phyloP scores from a whole-genome alignment of 92 coral and sea anemone genomes.

The Diadumene lineata region DNA sequence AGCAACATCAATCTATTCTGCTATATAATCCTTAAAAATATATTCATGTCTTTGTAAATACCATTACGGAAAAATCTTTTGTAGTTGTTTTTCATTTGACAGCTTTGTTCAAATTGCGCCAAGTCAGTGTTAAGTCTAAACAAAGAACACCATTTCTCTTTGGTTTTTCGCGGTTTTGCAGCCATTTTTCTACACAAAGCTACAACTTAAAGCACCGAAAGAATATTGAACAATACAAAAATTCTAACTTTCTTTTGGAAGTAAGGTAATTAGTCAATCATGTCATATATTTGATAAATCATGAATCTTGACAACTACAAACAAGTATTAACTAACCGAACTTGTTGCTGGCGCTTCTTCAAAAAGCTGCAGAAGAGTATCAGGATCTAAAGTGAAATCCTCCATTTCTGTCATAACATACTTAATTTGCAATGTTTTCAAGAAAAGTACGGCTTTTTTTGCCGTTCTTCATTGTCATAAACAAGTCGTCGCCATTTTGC shows the following conservation, averaged over 20 bases:
- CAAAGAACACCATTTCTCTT: neutral
- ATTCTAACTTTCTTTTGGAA: neutral
- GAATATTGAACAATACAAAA: neutral
- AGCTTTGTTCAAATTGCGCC: conserved; percentile 12
- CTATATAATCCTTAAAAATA: neutral
- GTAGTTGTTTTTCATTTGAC: neutral
- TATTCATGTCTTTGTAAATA: neutral
- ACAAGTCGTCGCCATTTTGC: conserved; percentile 26
- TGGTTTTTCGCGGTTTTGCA: neutral
- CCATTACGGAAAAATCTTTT: neutral
- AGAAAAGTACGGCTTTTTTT: conserved; percentile 23
- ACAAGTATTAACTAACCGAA: conserved; percentile 69
- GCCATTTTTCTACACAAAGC: neutral
- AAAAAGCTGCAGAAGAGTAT: conserved; percentile 63
- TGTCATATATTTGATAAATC: neutral
- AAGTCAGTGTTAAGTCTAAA: neutral
- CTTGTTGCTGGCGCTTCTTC: conserved; percentile 72
- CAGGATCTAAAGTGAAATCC: conserved; percentile 66
- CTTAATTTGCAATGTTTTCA: conserved; percentile 15
- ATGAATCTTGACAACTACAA: neutral
- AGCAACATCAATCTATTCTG: no score
- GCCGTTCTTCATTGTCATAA: conserved; percentile 20
- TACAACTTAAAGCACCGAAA: neutral
- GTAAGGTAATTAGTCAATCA: neutral
- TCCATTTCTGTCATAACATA: conserved; percentile 61